Percentiles rank a stretch among this genome's conserved stretches.
phyloP scores from a whole-genome alignment of 2,888 invertebrate genomes.

The Aphidius colemani region DNA sequence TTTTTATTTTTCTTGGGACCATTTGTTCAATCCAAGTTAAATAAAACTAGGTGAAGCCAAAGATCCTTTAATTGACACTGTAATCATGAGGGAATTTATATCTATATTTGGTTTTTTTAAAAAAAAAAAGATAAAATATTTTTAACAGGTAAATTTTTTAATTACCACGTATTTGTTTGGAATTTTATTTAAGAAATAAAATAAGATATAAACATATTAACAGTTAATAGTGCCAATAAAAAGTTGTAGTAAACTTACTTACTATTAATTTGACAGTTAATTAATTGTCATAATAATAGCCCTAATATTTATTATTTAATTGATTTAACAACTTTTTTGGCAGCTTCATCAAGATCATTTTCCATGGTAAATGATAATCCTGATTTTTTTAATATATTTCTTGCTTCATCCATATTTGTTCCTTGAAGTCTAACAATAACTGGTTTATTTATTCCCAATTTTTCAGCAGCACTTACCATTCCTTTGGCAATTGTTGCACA shows the following conservation, averaged over 20 bases:
- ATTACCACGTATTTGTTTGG: too few relatives aligned
- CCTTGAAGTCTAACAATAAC: slow-evolving; percentile 91
- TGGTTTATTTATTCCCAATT: slow-evolving; percentile 80
- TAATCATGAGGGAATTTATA: too few relatives aligned
- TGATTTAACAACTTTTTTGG: slow-evolving; percentile 76
- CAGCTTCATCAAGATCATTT: slow-evolving; percentile 89
- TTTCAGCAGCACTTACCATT: slow-evolving; percentile 85
- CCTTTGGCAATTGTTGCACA: slow-evolving; percentile 97
- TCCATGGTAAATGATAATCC: slow-evolving; percentile 84
- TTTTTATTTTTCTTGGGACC: too few relatives aligned
- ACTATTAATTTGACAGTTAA: slow-evolving; percentile 1
- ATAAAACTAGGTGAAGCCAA: slow-evolving; percentile 13
- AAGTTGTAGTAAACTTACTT: background rate
- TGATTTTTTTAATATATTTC: slow-evolving; percentile 79
- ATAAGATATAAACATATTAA: background rate
- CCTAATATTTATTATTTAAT: slow-evolving; percentile 35
- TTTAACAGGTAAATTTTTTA: too few relatives aligned
- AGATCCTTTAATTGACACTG: slow-evolving; percentile 4
- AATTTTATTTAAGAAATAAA: too few relatives aligned
- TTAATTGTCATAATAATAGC: background rate
- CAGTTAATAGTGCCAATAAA: slow-evolving; percentile 1
- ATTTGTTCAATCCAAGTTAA: background rate
- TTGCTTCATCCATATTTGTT: slow-evolving; percentile 86
- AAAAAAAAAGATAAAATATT: too few relatives aligned
- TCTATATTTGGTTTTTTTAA: too few relatives aligned